Conservation (phyloP, 2,113 vertebrate species). For the Malaclemys terrapin region DNA sequence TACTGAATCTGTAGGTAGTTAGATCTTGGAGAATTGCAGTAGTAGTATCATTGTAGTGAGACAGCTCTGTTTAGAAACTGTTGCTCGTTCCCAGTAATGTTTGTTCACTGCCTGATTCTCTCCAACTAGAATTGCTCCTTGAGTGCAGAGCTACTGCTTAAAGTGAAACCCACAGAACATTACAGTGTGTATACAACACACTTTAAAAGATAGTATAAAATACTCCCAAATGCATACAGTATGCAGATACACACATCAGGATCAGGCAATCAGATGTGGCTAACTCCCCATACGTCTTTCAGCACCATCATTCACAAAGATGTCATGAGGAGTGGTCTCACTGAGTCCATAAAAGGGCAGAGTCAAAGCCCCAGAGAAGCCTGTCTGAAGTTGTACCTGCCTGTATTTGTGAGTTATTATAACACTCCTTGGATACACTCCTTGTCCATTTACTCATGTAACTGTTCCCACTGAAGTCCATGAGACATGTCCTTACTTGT, state of each 20-base stretch:
- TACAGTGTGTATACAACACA: rapidly evolving
- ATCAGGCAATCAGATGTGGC: neutral
- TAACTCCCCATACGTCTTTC: neutral
- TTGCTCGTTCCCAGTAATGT: neutral
- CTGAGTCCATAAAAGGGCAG: neutral
- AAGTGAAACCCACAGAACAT: neutral
- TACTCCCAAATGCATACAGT: neutral
- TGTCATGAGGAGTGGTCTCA: neutral
- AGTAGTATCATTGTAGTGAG: neutral
- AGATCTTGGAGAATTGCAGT: neutral
- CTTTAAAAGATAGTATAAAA: neutral
- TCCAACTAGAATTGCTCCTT: neutral
- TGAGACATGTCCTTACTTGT: neutral
- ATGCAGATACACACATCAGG: neutral
- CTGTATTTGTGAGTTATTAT: rapidly evolving
- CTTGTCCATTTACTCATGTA: neutral
- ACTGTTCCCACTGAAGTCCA: neutral
- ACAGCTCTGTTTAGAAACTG: neutral
- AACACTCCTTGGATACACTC: neutral
- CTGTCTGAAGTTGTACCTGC: neutral
- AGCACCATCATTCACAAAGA: neutral
- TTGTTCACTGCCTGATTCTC: neutral
- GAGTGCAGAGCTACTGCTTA: neutral
- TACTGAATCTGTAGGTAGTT: neutral
- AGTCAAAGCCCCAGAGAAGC: neutral